Base-by-base conservation (phyloP, 2,888 invertebrate genomes). In the Gymnoscelis rufifasciata region DNA sequence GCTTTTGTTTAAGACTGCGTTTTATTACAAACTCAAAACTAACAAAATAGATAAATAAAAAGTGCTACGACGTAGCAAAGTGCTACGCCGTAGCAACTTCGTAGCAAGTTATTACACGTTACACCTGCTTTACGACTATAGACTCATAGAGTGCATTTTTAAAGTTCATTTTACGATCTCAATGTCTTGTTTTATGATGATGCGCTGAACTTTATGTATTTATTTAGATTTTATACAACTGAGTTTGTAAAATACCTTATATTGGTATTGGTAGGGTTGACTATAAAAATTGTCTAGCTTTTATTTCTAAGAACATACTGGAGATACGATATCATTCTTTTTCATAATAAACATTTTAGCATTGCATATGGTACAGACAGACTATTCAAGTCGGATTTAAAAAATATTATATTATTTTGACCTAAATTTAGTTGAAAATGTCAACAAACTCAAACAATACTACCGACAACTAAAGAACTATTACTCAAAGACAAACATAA, bases 61-160 rank as follows among this genome's bases (percentile, higher is more conserved):
- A 45, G 19, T 11, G 35, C 35, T 35, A 35, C 35, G 35, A 5
- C 19, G 45, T 39, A 33, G 29, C 43, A 30, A 35, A 24, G 24
- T 54, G 63, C 66, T 69, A 71, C 68, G 58, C 19, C 60, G 69
- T 45, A 39, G 45, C 35, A 15, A 35, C 19, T 35, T 23, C 64
- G 62, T 65, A 64, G 60, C 53, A 38, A 54, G 57, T 57, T 51
- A 52, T 47, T 52, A 50, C 51, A 51, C 30, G 46, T 50, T 52
- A 56, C 49, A 47, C 10, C 41, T 26, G 47, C 38, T 56, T 54
- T 52, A 58, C 53, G 56, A 55, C 47, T 31, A 7, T 31, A 38
- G 42, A 50, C 52, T 56, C 31, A 7, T 19, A 35, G 42, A 50
- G 54, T 56, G 56, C 55, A 55, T 57, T 55, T 54, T 53, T 45